Base-by-base conservation (phyloP, 2,797 vertebrate genomes). In the Distichodus sexfasciatus region DNA sequence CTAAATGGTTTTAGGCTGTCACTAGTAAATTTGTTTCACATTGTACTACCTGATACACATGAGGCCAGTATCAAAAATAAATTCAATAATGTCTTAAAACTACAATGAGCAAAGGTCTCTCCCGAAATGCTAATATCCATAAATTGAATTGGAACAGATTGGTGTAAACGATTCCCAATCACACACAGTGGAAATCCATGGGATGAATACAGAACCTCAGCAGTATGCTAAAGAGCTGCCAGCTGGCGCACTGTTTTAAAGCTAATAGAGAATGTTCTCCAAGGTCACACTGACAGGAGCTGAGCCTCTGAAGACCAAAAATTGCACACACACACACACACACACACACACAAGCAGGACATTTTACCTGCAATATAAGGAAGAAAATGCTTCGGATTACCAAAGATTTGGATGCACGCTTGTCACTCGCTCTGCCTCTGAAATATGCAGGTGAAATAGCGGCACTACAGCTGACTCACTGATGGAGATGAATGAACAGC, bases 231-330 rank as follows among this genome's bases (percentile, higher is more conserved):
- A 74, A 48, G 31, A 61, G 66, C 44, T 24, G 15, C 29, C 33
- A 33, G 23, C 53, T 33, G 40, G 55, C 9, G 24, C 14, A 51
- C 43, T 40, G 21, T 17, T n/a, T 6, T 6, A 29, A 72, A 65
- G 36, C 29, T 14, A 19, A 64, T 38, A 21, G 23, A 9, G 46
- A 69, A 70, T 40, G 40, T 11, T 24, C 58, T 70, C 50, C 36
- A 75, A 73, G 69, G 63, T 71, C 66, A 55, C 68, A 72, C 38
- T 7, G 2, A 23, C 50, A 3, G 24, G 17, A 24, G 23, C 12
- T 41, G 36, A 60, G 24, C 24, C 29, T 60, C 26, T 29, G 43
- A 24, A 33, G 38, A 62, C 31, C 50, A 51, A 53, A 35, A 54
- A 35, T 59, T 15, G 61, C 29, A 51, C 28, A 21, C 48, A 38